A percentile compares a stretch with the other conserved stretches of the same genome.
These are phyloP conservation scores for Patella ulyssiponensis DNA, from an alignment of 2,888 invertebrate genomes.

Conservation along the genomic window DNA sequence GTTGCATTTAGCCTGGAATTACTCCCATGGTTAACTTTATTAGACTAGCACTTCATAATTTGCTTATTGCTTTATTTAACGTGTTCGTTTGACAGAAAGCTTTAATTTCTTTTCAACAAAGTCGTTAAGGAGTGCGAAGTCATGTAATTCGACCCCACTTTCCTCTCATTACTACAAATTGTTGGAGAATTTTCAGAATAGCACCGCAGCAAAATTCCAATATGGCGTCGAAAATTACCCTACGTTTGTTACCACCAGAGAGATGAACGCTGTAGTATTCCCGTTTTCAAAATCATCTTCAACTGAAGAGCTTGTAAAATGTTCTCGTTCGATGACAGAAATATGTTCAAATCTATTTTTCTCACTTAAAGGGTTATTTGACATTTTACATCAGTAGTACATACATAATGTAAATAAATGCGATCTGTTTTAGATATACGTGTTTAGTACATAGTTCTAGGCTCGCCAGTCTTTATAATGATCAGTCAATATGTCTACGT, in stretches of 20 bases:
- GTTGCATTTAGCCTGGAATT: not conserved
- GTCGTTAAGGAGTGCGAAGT: conserved; percentile 1
- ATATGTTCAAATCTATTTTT: too few relatives aligned
- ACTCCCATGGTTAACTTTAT: conserved; percentile 3
- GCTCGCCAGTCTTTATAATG: too few relatives aligned
- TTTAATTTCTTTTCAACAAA: conserved; percentile 10
- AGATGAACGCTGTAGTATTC: not conserved
- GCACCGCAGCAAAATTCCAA: conserved; percentile 6
- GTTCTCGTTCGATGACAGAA: not conserved
- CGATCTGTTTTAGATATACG: not conserved
- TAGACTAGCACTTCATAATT: not conserved
- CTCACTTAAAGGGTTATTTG: not conserved
- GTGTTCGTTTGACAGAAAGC: not conserved
- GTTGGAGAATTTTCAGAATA: conserved; percentile 9
- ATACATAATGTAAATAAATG: not conserved
- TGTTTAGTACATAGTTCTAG: too few relatives aligned
- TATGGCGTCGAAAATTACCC: not conserved
- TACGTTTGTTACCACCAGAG: conserved; percentile 3
- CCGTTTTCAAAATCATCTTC: not conserved
- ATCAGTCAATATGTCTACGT: too few relatives aligned
- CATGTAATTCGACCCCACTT: not conserved
- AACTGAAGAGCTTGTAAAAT: not conserved
- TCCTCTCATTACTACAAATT: conserved; percentile 12
- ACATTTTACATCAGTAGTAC: not conserved
- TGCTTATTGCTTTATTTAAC: not conserved